These are phyloP conservation scores for Gopherus evgoodei DNA, from an alignment of 2,113 vertebrate genomes.

Conservation along the genomic window DNA sequence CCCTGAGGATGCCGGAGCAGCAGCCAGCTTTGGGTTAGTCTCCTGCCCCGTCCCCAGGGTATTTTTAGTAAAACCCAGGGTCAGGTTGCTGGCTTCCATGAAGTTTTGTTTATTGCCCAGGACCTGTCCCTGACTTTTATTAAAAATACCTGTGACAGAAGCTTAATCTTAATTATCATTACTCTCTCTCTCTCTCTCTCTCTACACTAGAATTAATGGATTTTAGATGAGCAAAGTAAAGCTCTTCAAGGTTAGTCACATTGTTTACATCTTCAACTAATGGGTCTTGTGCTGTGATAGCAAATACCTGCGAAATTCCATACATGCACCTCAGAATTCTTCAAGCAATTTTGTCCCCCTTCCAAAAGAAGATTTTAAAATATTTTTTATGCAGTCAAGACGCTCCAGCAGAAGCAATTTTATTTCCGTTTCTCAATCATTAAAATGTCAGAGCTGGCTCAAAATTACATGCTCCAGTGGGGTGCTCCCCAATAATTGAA, in stretches of 20 bases:
- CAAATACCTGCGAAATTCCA: neutral
- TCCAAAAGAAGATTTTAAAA: neutral
- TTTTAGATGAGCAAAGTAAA: neutral
- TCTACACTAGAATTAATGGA: neutral
- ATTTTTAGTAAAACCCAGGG: too few species aligned
- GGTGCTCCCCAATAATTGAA: slow-evolving; percentile 34
- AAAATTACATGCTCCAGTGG: slow-evolving; percentile 13
- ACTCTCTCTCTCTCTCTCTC: neutral
- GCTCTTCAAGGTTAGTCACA: neutral
- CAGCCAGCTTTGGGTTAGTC: too few species aligned
- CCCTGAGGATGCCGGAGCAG: too few species aligned
- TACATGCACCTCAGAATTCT: neutral
- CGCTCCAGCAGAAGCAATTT: neutral
- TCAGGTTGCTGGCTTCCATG: too few species aligned
- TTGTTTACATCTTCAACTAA: neutral
- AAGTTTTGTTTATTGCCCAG: too few species aligned
- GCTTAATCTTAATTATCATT: neutral
- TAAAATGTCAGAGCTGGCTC: neutral
- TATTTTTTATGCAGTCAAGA: neutral
- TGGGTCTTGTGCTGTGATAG: neutral
- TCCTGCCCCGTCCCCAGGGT: too few species aligned
- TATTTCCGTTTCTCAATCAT: neutral
- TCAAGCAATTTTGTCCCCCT: neutral
- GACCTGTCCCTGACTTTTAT: too few species aligned
- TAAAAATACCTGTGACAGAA: too few species aligned